These are phyloP conservation scores for Perodicticus potto DNA, from an alignment of 2,797 vertebrate species.

Conservation along the genomic window DNA sequence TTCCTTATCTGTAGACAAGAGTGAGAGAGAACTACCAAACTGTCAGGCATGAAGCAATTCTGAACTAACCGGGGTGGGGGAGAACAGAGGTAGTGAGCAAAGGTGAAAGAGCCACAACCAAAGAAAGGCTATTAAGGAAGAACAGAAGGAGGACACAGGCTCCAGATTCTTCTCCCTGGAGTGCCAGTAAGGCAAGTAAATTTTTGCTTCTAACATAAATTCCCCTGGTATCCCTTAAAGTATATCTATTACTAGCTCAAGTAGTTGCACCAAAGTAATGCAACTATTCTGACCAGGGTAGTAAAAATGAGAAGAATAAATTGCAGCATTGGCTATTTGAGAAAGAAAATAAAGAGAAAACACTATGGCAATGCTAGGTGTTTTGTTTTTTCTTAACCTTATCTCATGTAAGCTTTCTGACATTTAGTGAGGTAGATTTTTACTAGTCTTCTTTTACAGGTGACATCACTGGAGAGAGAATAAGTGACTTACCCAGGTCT, in stretches of 20 bases:
- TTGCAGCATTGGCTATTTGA: background rate
- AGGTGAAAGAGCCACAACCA: background rate
- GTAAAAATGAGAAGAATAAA: background rate
- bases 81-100: background rate
- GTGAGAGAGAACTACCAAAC: too few species aligned
- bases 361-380: background rate
- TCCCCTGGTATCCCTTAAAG: background rate
- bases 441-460: background rate
- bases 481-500: background rate
- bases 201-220: background rate
- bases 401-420: background rate
- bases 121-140: background rate
- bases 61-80: background rate
- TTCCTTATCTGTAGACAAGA: too few species aligned
- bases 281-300: background rate
- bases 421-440: background rate
- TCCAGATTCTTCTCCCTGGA: background rate
- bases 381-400: background rate
- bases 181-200: background rate
- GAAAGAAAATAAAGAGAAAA: slow-evolving; percentile 21
- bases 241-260: background rate
- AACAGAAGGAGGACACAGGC: background rate
- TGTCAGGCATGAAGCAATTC: background rate
- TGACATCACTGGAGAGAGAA: background rate
- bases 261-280: background rate